Conservation (phyloP, 2,888 invertebrate genomes). For the Dorcus hopei region DNA sequence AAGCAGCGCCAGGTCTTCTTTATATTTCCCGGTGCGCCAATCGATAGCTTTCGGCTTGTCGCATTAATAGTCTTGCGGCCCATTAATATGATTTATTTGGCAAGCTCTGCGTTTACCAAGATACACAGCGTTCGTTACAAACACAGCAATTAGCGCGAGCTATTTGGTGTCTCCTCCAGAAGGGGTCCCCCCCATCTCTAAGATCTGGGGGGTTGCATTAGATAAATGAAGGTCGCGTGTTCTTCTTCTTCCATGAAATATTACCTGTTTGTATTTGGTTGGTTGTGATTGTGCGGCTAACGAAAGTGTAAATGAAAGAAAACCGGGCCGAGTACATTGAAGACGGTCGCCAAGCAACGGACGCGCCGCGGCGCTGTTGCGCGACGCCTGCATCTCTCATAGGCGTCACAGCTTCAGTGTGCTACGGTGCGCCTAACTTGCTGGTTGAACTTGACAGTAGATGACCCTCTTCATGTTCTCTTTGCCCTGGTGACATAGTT, state of each 20-base stretch:
- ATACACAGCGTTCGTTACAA: background rate
- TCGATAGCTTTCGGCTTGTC: constrained; percentile 23
- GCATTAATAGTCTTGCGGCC: constrained; percentile 18
- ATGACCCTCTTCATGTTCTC: background rate
- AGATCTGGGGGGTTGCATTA: background rate
- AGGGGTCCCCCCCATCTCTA: background rate
- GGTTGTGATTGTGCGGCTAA: background rate
- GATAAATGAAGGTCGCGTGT: background rate
- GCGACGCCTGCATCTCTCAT: constrained; percentile 23
- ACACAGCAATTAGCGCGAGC: background rate
- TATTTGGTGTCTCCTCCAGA: background rate
- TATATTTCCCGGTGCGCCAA: constrained; percentile 14
- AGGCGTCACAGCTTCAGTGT: constrained; percentile 29
- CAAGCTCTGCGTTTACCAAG: background rate
- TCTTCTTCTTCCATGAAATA: too few relatives aligned
- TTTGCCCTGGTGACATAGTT: background rate
- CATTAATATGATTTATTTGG: constrained; percentile 22
- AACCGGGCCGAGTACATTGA: constrained; percentile 14
- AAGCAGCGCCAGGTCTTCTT: constrained; percentile 19
- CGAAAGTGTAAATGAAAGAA: constrained; percentile 24
- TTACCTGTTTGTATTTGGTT: background rate
- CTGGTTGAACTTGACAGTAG: constrained; percentile 3
- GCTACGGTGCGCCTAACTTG: constrained; percentile 23
- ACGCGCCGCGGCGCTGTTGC: constrained; percentile 31
- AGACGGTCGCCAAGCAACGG: constrained; percentile 33